Evolutionary conservation across 2,888 invertebrate genomes (phyloP).

Genomic region (Troides aeacus): DNA sequence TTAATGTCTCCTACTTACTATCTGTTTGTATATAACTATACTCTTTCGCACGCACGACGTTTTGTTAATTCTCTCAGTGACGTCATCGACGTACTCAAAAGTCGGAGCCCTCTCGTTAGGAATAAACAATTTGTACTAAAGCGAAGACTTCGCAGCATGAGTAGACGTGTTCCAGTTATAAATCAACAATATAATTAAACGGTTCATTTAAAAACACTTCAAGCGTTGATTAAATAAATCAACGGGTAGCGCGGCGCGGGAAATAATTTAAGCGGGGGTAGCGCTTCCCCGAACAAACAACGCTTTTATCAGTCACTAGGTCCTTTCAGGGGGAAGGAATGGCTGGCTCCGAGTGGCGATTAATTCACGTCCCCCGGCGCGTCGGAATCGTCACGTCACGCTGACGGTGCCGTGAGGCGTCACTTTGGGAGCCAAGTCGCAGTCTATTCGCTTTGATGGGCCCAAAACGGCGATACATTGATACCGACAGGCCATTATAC

Average conservation of each 20-base stretch:
- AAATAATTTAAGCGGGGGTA: conserved; percentile 57
- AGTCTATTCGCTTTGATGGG: conserved; percentile 52
- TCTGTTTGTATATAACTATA: too few relatives aligned
- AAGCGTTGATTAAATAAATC: conserved; percentile 26
- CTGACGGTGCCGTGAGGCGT: conserved; percentile 48
- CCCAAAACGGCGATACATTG: conserved; percentile 61
- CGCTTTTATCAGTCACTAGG: conserved; percentile 49
- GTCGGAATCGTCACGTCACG: conserved; percentile 49
- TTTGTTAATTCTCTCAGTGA: too few relatives aligned
- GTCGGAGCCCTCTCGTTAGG: too few relatives aligned
- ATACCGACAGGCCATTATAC: conserved; percentile 42
- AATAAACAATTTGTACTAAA: too few relatives aligned
- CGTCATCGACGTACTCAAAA: too few relatives aligned
- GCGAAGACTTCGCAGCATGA: background rate
- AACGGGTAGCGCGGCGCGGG: conserved; percentile 37
- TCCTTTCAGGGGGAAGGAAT: conserved; percentile 43
- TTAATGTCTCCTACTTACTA: too few relatives aligned
- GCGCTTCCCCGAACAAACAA: conserved; percentile 59
- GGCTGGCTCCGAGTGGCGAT: conserved; percentile 52
- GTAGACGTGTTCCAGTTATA: background rate
- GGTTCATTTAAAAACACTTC: conserved; percentile 11
- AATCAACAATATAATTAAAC: conserved; percentile 17
- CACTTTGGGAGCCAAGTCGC: conserved; percentile 57
- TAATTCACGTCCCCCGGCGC: conserved; percentile 55
- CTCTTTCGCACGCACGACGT: too few relatives aligned